These are phyloP conservation scores for Aphelenchoides bicaudatus DNA, from an alignment of 2,888 invertebrate species.

Conservation along the genomic window DNA sequence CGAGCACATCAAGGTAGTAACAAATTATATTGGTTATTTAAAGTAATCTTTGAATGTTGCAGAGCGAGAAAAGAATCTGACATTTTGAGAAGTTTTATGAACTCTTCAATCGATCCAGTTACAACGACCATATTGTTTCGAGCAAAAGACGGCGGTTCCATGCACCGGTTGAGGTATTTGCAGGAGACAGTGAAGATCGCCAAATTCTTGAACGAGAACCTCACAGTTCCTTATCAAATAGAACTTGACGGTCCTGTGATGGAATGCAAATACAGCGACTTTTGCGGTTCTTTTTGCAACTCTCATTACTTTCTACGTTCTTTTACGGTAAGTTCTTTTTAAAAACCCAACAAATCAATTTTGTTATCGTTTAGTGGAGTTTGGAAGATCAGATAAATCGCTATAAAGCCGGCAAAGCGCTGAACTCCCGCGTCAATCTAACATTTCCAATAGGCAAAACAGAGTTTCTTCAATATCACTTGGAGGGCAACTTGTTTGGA, in stretches of 20 bases:
- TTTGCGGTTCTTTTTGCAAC: conserved; percentile 53
- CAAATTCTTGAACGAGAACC: conserved; percentile 34
- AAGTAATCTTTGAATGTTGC: conserved; percentile 37
- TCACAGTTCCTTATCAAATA: conserved; percentile 27
- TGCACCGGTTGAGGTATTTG: conserved; percentile 50
- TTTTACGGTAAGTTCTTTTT: conserved; percentile 30
- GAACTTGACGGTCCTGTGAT: conserved; percentile 5
- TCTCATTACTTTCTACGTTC: conserved; percentile 38
- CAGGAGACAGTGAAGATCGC: conserved; percentile 42
- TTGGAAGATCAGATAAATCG: conserved; percentile 8
- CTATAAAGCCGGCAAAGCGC: conserved; percentile 13
- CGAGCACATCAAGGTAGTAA: conserved; percentile 48
- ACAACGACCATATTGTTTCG: conserved; percentile 52
- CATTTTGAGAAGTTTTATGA: conserved; percentile 1
- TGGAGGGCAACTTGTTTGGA: conserved; percentile 57
- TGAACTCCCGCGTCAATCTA: conserved; percentile 3
- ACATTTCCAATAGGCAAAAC: conserved; percentile 14
- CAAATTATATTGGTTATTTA: conserved; percentile 46
- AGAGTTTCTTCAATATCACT: conserved; percentile 31
- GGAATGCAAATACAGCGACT: conserved; percentile 39
- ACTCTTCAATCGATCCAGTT: conserved; percentile 49
- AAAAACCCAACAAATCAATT: not conserved
- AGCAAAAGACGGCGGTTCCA: conserved; percentile 51
- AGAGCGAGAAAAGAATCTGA: not conserved
- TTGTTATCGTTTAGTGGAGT: conserved; percentile 1